Conservation (phyloP, 2,113 vertebrate species). For the Ifrita kowaldi region DNA sequence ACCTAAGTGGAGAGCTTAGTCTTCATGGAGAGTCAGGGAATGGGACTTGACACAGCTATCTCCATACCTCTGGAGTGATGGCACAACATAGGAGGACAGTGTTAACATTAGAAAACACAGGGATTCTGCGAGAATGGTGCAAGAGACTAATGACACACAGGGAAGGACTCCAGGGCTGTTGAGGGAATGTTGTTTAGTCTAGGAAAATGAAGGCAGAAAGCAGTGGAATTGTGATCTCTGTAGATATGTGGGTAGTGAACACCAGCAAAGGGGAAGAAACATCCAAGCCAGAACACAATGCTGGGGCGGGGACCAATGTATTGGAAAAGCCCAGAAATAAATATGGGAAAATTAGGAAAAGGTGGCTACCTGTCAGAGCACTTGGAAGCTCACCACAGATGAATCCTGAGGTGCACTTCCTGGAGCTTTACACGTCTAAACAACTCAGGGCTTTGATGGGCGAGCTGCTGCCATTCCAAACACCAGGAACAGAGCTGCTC, state of each 20-base stretch:
- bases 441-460: background rate
- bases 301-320: background rate
- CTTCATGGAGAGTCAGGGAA: background rate
- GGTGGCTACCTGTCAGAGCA: background rate
- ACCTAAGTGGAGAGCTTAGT: background rate
- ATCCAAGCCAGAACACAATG: background rate
- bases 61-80: background rate
- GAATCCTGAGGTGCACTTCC: background rate
- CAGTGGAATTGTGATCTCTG: background rate
- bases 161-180: background rate
- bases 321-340: background rate
- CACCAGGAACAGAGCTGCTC: background rate
- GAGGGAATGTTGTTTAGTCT: background rate
- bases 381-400: background rate
- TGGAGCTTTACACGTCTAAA: background rate
- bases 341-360: background rate
- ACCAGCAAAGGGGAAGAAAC: background rate
- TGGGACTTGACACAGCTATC: background rate
- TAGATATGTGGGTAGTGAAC: background rate
- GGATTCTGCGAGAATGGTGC: background rate
- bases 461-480: background rate
- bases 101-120: background rate
- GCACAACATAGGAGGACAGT: background rate
- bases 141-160: background rate
- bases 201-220: background rate